Evolutionary conservation across 2,888 invertebrate genomes (phyloP).

Genomic region (Exocentrus adspersus): DNA sequence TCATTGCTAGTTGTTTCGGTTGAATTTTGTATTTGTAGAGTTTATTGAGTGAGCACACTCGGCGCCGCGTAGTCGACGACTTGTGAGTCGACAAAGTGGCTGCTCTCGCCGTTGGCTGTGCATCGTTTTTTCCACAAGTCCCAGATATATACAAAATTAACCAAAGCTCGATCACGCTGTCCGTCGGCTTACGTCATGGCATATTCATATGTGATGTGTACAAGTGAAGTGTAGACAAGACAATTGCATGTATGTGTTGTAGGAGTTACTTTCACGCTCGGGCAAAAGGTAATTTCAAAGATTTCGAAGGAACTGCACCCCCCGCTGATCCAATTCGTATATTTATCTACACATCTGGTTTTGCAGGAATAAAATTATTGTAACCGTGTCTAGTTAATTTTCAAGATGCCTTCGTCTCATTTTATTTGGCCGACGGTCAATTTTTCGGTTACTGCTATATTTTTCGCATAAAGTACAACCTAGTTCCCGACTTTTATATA

Average conservation of each 20-base stretch:
- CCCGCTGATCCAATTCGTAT: neutral
- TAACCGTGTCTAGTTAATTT: slow-evolving; percentile 1
- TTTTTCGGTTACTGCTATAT: neutral
- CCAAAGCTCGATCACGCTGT: slow-evolving; percentile 57
- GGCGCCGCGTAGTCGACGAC: slow-evolving; percentile 44
- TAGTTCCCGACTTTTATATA: neutral
- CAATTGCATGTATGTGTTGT: slow-evolving; percentile 31
- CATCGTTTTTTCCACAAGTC: slow-evolving; percentile 52
- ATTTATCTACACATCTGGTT: slow-evolving; percentile 4
- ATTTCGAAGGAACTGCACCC: slow-evolving; percentile 3
- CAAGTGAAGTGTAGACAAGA: slow-evolving; percentile 34
- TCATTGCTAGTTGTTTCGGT: slow-evolving; percentile 20
- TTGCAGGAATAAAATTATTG: slow-evolving; percentile 11
- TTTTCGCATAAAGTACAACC: neutral
- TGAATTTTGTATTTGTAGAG: slow-evolving; percentile 23
- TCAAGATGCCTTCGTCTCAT: neutral
- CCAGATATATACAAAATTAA: slow-evolving; percentile 64
- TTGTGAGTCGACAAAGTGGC: slow-evolving; percentile 26
- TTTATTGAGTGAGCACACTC: slow-evolving; percentile 42
- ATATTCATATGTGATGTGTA: slow-evolving; percentile 40
- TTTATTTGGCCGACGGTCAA: slow-evolving; percentile 1
- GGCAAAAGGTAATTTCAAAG: slow-evolving; percentile 19
- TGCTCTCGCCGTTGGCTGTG: slow-evolving; percentile 41
- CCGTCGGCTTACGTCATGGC: slow-evolving; percentile 50
- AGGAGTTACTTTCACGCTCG: slow-evolving; percentile 7